Evolutionary conservation across 2,888 invertebrate species (phyloP), one percentile per base, ranked within the genome.

Genomic region (Hetaerina titia): DNA sequence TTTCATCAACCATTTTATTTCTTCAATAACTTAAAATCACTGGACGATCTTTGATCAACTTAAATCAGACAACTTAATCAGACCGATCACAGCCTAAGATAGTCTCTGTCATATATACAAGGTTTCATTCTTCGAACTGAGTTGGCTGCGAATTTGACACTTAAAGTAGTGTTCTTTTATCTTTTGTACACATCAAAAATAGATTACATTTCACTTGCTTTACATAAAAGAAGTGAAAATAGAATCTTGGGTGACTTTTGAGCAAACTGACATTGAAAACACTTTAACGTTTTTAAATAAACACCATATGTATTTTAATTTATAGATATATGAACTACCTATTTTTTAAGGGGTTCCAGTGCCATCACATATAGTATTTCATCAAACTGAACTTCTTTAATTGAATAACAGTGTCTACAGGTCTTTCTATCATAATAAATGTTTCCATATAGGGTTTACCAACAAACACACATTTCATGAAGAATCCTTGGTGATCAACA

Each of bases 1-100:
- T 95, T 96, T 95, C 95, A 96, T 95, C 95, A 95, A 95, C 95
- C 95, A 95, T 96, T 95, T 95, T 95, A 95, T 96, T 95, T 95
- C 95, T 95, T 95, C 95, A 95, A 95, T 96, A 96, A 95, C 96
- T 95, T 96, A 96, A 96, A 88, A 96, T 96, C 96, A 96, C 96
- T 96, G 96, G 96, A 96, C 95, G 95, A 95, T 95, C 95, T 95
- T 95, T 95, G 94, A 95, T 95, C 95, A 95, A 94, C 95, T 94
- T 88, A 74, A 95, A 95, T 96, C 95, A 95, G 95, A 95, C 95
- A 95, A 95, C 95, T 95, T 95, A 95, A 95, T 95, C 95, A 95
- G 95, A 95, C 95, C 95, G 95, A 96, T 96, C 96, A 96, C 96
- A 96, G 96, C 96, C 96, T 95, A 95, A 95, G 96, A 96, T 95